A percentile compares a stretch with the other conserved stretches of the same genome.
These are phyloP conservation scores for Probosciger aterrimus DNA, from an alignment of 2,113 vertebrate species.

Conservation along the genomic window DNA sequence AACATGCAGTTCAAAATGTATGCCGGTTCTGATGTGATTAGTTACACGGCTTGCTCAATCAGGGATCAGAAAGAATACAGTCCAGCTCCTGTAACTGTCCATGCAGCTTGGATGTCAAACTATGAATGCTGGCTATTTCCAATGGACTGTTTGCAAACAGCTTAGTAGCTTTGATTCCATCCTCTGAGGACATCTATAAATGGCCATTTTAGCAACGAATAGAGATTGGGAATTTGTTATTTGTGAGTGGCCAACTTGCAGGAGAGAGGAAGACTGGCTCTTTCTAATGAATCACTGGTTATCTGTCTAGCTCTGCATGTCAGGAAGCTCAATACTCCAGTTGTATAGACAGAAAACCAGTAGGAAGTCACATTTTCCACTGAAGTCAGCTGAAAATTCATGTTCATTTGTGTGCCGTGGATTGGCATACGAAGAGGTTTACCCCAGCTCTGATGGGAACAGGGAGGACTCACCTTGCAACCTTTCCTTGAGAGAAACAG, in stretches of 20 bases:
- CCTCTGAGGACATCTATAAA: not conserved
- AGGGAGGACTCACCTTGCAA: not conserved
- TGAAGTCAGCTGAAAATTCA: constrained; percentile 20
- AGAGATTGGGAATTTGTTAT: not conserved
- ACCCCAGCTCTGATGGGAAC: not conserved
- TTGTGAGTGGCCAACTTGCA: not conserved
- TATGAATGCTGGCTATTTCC: not conserved
- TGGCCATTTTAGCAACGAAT: not conserved
- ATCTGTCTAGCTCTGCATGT: not conserved
- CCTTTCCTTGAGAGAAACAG: not conserved
- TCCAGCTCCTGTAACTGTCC: not conserved
- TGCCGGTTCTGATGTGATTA: constrained; percentile 44
- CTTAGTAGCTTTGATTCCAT: not conserved
- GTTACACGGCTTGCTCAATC: constrained; percentile 12
- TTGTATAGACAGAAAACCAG: constrained; percentile 62
- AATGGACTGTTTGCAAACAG: not conserved
- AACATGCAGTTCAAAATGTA: constrained; percentile 44
- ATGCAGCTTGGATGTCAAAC: not conserved
- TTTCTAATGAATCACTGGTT: not conserved
- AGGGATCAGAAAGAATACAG: not conserved
- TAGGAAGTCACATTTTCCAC: constrained; percentile 52
- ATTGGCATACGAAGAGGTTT: constrained; percentile 9
- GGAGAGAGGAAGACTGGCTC: not conserved
- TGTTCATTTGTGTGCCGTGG: not conserved
- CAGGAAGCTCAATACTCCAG: constrained; percentile 51